Evolutionary conservation across 2,797 vertebrate species (phyloP).

Genomic region (Manis javanica): DNA sequence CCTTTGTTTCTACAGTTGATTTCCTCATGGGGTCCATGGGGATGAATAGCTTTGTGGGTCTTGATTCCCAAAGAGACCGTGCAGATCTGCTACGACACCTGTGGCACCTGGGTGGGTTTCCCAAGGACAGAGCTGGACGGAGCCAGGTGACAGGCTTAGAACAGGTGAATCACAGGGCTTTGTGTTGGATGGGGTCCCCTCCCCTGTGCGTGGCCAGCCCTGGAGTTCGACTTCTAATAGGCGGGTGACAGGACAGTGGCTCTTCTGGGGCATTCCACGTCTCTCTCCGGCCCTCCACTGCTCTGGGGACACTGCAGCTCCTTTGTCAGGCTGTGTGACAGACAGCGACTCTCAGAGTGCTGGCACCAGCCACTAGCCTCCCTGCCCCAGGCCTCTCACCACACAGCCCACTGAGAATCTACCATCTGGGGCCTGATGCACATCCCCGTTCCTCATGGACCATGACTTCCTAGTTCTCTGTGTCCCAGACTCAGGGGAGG

Average conservation of each 20-base stretch:
- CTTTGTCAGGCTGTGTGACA: not conserved
- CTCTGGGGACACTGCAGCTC: not conserved
- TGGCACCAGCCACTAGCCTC: not conserved
- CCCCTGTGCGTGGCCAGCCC: not conserved
- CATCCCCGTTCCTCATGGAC: not conserved
- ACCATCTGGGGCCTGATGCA: not conserved
- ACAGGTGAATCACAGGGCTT: not conserved
- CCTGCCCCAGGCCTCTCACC: not conserved
- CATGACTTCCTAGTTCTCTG: not conserved
- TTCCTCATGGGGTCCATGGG: not conserved
- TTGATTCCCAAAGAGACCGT: not conserved
- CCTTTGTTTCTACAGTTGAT: not conserved
- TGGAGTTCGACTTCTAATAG: not conserved
- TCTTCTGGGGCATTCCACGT: not conserved
- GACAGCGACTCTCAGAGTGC: not conserved
- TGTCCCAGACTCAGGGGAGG: accelerated
- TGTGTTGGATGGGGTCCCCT: not conserved
- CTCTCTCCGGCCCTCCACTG: not conserved
- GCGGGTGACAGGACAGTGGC: accelerated
- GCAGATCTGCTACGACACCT: not conserved
- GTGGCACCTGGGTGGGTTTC: too few species aligned
- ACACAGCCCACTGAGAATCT: not conserved
- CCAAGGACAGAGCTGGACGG: not conserved
- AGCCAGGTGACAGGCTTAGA: not conserved
- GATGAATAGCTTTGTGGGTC: not conserved